Evolutionary conservation across 2,888 invertebrate genomes (phyloP).

Genomic region (Rambutsinella grinnellia): DNA sequence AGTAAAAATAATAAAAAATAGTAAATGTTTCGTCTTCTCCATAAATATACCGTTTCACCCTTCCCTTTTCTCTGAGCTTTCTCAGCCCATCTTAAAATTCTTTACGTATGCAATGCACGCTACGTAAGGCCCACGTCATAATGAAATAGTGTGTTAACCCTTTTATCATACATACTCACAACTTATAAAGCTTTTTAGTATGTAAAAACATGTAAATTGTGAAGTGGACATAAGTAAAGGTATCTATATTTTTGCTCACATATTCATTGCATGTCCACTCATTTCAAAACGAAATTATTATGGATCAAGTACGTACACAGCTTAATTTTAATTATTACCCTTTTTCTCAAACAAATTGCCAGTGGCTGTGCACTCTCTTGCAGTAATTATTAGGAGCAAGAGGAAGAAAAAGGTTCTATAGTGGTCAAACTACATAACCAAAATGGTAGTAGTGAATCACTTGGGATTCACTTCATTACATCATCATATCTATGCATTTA

Average conservation of each 20-base stretch:
- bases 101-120: conserved; percentile 46
- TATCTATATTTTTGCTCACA: not conserved
- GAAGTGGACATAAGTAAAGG: not conserved
- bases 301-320: conserved; percentile 3
- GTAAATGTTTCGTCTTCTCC: conserved; percentile 30
- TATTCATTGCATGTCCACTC: not conserved
- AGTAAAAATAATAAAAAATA: conserved; percentile 35
- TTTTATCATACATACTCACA: not conserved
- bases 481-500: not conserved
- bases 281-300: conserved; percentile 12
- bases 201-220: not conserved
- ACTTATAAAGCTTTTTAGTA: too few species aligned
- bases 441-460: not conserved
- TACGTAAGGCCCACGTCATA: conserved; percentile 29
- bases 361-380: conserved; percentile 49
- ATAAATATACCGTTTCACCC: conserved; percentile 57
- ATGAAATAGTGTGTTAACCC: conserved; percentile 26
- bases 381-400: conserved; percentile 43
- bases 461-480: not conserved
- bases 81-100: not conserved
- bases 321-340: conserved; percentile 55
- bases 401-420: not conserved
- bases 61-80: conserved; percentile 33
- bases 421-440: not conserved
- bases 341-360: conserved; percentile 56